Percentiles rank a stretch among this genome's conserved stretches.
These are phyloP conservation scores for Philereme transversata DNA, from an alignment of 2,888 invertebrate species.

Conservation along the genomic window DNA sequence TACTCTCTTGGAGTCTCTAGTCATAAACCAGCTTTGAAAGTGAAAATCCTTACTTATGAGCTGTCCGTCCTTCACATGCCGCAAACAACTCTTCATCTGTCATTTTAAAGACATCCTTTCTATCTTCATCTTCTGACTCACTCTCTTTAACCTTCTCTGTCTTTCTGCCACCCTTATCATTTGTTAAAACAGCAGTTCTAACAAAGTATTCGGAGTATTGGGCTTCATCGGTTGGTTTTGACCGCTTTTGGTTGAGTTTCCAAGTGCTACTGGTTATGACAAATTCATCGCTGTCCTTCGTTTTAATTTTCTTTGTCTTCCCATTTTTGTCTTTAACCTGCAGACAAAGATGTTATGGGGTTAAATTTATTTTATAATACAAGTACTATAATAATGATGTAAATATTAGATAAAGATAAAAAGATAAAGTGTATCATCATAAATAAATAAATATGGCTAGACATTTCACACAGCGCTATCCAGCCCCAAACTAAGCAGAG, in stretches of 20 bases:
- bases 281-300: conserved; percentile 58
- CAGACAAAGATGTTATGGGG: background rate
- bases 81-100: conserved; percentile 92
- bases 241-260: conserved; percentile 61
- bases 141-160: conserved; percentile 54
- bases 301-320: conserved; percentile 71
- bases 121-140: conserved; percentile 57
- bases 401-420: too few species aligned
- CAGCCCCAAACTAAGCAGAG: too few species aligned
- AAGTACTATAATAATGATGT: too few species aligned
- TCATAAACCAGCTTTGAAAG: too few species aligned
- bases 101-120: conserved; percentile 66
- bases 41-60: conserved; percentile 87
- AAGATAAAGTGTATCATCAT: too few species aligned
- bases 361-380: too few species aligned
- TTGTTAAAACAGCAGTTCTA: conserved; percentile 63
- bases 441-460: too few species aligned
- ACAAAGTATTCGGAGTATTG: conserved; percentile 71
- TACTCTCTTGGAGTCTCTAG: too few species aligned
- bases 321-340: conserved; percentile 72
- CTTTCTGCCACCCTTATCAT: conserved; percentile 52
- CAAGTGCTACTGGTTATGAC: conserved; percentile 72
- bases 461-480: too few species aligned
- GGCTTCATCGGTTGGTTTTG: conserved; percentile 44
- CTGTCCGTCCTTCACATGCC: conserved; percentile 92